A percentile compares a stretch with the other conserved stretches of the same genome.
phyloP scores from a whole-genome alignment of 2,797 vertebrate genomes.

The Tamandua tetradactyla region DNA sequence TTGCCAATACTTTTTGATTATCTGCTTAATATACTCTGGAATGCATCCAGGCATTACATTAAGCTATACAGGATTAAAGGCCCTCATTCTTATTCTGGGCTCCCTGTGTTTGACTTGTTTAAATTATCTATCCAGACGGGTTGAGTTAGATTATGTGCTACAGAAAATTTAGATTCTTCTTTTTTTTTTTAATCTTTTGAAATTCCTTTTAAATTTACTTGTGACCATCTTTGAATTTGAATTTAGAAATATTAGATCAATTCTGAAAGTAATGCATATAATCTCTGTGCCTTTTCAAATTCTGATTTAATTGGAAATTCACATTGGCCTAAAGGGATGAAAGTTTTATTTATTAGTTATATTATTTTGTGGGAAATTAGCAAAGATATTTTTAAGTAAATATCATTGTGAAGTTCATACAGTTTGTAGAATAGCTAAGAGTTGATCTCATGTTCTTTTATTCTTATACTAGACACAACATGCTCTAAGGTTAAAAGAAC shows the following conservation, averaged over 20 bases:
- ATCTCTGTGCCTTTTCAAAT: background rate
- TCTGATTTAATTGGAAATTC: background rate
- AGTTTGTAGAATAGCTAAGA: background rate
- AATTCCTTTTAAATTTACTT: background rate
- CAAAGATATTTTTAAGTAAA: background rate
- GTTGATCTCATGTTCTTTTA: background rate
- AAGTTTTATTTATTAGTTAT: background rate
- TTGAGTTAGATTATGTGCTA: no score
- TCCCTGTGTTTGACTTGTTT: no score
- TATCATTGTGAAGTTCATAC: background rate
- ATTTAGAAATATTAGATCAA: slow-evolving; percentile 23
- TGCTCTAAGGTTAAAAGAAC: background rate
- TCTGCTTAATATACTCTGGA: no score
- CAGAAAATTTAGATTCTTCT: no score
- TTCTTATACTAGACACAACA: background rate
- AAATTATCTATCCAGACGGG: no score
- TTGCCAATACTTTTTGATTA: no score
- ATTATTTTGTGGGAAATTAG: background rate
- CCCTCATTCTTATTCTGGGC: no score
- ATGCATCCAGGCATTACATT: no score
- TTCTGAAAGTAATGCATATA: background rate
- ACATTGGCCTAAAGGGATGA: background rate
- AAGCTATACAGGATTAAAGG: no score
- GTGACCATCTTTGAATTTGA: background rate
- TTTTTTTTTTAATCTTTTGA: background rate